Evolutionary conservation across 2,888 invertebrate species (phyloP).

Genomic region (Chymomyza procnemis): DNA sequence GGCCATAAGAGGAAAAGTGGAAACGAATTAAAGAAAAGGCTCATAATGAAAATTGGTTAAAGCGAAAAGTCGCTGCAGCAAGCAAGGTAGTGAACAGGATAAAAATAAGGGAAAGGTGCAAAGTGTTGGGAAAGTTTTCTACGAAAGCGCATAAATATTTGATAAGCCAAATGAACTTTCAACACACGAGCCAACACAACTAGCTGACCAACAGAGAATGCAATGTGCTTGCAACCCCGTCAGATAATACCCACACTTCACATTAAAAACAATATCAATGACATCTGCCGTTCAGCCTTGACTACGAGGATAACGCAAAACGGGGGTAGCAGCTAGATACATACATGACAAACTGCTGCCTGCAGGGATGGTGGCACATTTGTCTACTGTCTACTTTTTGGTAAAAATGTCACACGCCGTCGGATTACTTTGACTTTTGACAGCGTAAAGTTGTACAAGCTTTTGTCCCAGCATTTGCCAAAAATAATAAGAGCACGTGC

Average conservation of each 20-base stretch:
- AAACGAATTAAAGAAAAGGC: constrained; percentile 59
- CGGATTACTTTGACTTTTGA: constrained; percentile 68
- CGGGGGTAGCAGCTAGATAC: constrained; percentile 52
- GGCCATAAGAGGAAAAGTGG: constrained; percentile 20
- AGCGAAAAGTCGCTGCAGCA: not conserved
- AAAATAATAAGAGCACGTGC: constrained; percentile 54
- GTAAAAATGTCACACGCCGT: constrained; percentile 55
- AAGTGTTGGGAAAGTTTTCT: not conserved
- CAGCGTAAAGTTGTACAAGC: constrained; percentile 58
- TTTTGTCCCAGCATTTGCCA: not conserved
- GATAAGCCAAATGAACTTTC: not conserved
- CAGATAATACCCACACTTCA: not conserved
- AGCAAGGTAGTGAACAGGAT: not conserved
- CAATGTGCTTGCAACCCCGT: no score
- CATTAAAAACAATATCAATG: constrained; percentile 50
- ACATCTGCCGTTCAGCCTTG: constrained; percentile 48
- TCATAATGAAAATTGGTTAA: constrained; percentile 45
- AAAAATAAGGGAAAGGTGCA: not conserved
- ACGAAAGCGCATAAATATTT: not conserved
- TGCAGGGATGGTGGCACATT: not conserved
- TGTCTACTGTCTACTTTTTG: constrained; percentile 38
- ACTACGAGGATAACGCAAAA: constrained; percentile 51
- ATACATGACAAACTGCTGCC: not conserved
- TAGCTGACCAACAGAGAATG: not conserved
- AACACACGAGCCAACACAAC: not conserved